Evolutionary conservation across 2,113 vertebrate species (phyloP), one percentile per base, ranked within the genome.

Genomic region (Barnardius zonarius): DNA sequence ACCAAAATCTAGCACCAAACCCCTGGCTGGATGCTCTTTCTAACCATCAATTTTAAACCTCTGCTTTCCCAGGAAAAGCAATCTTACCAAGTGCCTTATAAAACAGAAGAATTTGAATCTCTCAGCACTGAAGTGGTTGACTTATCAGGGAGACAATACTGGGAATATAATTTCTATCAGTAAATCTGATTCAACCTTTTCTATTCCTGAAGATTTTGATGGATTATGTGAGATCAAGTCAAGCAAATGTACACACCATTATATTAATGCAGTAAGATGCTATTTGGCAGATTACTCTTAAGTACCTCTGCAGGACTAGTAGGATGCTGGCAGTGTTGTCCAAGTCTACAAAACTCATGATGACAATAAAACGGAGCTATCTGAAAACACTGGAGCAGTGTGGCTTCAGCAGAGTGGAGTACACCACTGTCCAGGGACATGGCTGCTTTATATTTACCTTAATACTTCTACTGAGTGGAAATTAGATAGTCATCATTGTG

Each of bases 191-290:
- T 75, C 63, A 62, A n/a, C 31, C 35, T 97, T 81, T 81, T 72
- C 79, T 91, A 13, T 46, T 94, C 31, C 43, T 86, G 55, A 90
- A 94, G 49, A 83, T 72, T 93, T 92, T 80, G 76, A 92, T 85
- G 85, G 91, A 86, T 96, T 95, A 69, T 39, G 73, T 86, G 88
- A 94, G 75, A 86, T 73, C 66, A 86, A 91, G 69, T 23, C 57
- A 66, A 92, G 80, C 44, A 88, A 85, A 75, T 30, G 33, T 41
- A 39, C 27, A 90, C 76, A 81, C 52, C 46, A 27, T 63, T 86
- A 64, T 57, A 83, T 54, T 82, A 73, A 80, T 51, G 35, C 44
- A 44, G 23, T 44, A 73, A 84, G 52, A 37, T 39, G 19, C 79
- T 93, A 75, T 87, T 94, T 57, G 72, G 41, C 81, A 94, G 49